Conservation (phyloP, 2,113 vertebrate species). For the Ctenomys sociabilis region DNA sequence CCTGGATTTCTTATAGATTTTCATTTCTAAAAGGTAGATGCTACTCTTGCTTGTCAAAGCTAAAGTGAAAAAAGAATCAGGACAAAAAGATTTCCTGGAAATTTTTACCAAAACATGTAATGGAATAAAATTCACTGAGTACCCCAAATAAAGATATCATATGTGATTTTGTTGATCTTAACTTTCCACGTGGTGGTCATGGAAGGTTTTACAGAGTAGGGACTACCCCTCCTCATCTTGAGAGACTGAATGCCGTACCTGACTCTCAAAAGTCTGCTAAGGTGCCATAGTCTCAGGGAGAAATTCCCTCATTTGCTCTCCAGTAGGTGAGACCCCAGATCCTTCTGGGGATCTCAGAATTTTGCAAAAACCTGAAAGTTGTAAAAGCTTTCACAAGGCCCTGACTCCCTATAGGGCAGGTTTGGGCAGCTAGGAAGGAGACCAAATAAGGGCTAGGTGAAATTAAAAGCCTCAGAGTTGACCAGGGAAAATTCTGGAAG, state of each 20-base stretch:
- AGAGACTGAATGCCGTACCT: not conserved
- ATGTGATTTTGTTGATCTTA: not conserved
- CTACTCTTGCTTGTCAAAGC: constrained; percentile 30
- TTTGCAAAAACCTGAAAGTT: constrained; percentile 12
- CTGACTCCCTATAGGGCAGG: not conserved
- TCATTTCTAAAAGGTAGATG: constrained; percentile 21
- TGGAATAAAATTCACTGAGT: not conserved
- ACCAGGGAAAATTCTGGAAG: constrained; percentile 1
- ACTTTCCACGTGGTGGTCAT: not conserved
- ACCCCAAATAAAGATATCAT: not conserved
- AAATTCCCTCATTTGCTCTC: constrained; percentile 5
- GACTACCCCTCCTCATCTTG: not conserved
- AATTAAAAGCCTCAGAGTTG: not conserved
- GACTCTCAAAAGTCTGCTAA: not conserved
- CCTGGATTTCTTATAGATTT: not conserved
- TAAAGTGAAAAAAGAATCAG: not conserved
- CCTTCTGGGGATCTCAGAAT: constrained; percentile 36
- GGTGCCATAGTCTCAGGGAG: not conserved
- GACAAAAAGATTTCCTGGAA: not conserved
- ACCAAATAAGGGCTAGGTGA: not conserved
- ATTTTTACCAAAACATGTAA: not conserved
- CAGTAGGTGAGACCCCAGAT: not conserved
- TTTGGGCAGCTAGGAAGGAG: not conserved
- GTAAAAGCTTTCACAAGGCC: not conserved
- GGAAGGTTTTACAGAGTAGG: not conserved